phyloP scores from a whole-genome alignment of 2,113 vertebrate genomes.

The Nannobrachium achirus region DNA sequence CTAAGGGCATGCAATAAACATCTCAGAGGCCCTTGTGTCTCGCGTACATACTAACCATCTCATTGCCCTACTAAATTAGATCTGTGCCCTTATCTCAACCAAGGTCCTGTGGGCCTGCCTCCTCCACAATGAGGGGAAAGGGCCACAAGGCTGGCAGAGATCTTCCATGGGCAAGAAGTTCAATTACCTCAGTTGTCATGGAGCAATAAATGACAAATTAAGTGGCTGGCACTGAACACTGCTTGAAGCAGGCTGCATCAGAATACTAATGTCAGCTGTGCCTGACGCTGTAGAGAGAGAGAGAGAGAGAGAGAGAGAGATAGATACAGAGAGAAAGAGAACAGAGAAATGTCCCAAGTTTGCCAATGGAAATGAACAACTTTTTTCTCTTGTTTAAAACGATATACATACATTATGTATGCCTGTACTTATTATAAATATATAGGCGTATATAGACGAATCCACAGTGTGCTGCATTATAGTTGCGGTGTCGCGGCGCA shows the following conservation, averaged over 20 bases:
- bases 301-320: conserved; percentile 47
- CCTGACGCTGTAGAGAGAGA: conserved; percentile 55
- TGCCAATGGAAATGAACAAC: conserved; percentile 26
- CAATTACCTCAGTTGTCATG: conserved; percentile 82
- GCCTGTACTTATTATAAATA: too few species aligned
- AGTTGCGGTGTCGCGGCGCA: too few species aligned
- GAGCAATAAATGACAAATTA: conserved; percentile 82
- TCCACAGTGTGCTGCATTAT: too few species aligned
- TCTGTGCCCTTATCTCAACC: conserved; percentile 70
- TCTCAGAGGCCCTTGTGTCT: conserved; percentile 40
- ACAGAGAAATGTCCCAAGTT: conserved; percentile 19
- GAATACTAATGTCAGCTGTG: conserved; percentile 76
- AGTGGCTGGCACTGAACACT: conserved; percentile 70
- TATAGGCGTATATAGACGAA: too few species aligned
- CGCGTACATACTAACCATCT: conserved; percentile 61
- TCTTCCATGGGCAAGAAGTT: conserved; percentile 71
- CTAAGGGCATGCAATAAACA: conserved; percentile 43
- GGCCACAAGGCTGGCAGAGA: conserved; percentile 64
- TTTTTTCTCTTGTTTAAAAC: conserved; percentile 3
- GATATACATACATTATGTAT: too few species aligned
- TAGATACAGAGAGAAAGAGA: conserved; percentile 49
- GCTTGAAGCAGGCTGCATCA: conserved; percentile 58
- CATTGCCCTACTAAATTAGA: conserved; percentile 69
- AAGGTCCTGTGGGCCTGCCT: conserved; percentile 56
- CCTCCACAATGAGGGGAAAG: conserved; percentile 48